phyloP scores from a whole-genome alignment of 2,113 vertebrate genomes.

The Stegastes partitus region DNA sequence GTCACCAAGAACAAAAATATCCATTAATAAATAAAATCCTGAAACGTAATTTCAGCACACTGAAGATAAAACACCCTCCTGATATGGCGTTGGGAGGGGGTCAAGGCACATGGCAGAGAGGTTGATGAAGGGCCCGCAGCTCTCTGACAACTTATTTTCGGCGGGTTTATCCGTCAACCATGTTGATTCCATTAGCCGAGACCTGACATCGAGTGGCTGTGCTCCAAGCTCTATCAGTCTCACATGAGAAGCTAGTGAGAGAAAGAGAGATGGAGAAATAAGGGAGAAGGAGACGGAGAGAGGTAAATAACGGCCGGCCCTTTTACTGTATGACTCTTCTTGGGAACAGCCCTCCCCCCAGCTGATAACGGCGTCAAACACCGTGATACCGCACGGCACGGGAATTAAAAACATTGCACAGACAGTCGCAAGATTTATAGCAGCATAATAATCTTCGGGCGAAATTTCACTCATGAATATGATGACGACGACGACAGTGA shows the following conservation, averaged over 20 bases:
- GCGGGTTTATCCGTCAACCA: constrained; percentile 79
- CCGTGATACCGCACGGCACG: not conserved
- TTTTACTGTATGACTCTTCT: constrained; percentile 30
- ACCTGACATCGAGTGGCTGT: constrained; percentile 72
- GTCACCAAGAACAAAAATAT: constrained; percentile 46
- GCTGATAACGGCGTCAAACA: constrained; percentile 6
- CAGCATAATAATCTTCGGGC: constrained; percentile 16
- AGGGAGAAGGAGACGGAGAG: constrained; percentile 50
- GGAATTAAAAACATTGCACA: constrained; percentile 20
- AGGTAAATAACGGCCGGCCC: constrained; percentile 39
- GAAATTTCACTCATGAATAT: constrained; percentile 34
- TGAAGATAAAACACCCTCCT: constrained; percentile 56
- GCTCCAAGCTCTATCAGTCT: constrained; percentile 72
- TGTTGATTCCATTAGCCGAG: constrained; percentile 78
- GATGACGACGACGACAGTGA: constrained; percentile 30
- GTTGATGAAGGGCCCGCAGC: constrained; percentile 73
- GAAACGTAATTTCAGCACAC: constrained; percentile 57
- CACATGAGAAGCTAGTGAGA: constrained; percentile 58
- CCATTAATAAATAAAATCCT: constrained; percentile 71
- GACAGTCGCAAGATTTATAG: constrained; percentile 41
- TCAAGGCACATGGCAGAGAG: constrained; percentile 62
- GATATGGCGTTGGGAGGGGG: constrained; percentile 41
- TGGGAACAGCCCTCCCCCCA: not conserved
- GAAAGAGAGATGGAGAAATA: constrained; percentile 57
- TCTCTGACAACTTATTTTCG: constrained; percentile 78